Base-by-base conservation (phyloP, 2,113 vertebrate species). In the Neomonachus schauinslandi region DNA sequence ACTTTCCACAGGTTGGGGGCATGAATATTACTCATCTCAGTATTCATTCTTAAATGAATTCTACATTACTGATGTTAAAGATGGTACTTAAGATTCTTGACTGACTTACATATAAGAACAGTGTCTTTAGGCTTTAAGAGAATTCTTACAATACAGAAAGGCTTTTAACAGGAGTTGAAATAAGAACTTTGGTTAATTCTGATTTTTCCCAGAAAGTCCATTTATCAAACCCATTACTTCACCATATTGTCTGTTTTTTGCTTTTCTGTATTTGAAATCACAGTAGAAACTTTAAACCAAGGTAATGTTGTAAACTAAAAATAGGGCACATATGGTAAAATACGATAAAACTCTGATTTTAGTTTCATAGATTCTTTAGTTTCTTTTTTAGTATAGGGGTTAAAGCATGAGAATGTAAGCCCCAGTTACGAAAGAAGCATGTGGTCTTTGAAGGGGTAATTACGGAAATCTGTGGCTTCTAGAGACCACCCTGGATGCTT, bases 121-220 rank as follows among this genome's bases (percentile, higher is more conserved):
- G 12, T 55, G 15, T 36, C 31, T 11, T 74, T 57, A 85, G 59
- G 51, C 80, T 67, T 85, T 36, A 77, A 77, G 87, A 49, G 39
- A 39, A 59, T 85, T 87, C 36, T 79, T 95, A 28, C 10, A 85
- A 53, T 63, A 36, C 46, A 69, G 46, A 79, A 76, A 55, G 87
- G 4, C 53, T 84, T 74, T 90, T 89, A 51, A 33, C 13, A 65
- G 59, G 42, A 74, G 49, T 57, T 94, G 53, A 96, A 72, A 65
- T 86, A 72, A 86, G 53, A 79, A 39, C 49, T 86, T 86, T 49
- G 36, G 82, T 85, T 90, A 61, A 79, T 90, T 91, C 57, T 82
- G 7, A 91, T 31, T 90, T 85, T 94, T 63, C 46, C 28, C 9
- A 67, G 24, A 26, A 80, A 94, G 53, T 31, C 31, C 36, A 7